These are phyloP conservation scores for Chaenodraco wilsoni DNA, from an alignment of 2,797 vertebrate species.

Conservation along the genomic window DNA sequence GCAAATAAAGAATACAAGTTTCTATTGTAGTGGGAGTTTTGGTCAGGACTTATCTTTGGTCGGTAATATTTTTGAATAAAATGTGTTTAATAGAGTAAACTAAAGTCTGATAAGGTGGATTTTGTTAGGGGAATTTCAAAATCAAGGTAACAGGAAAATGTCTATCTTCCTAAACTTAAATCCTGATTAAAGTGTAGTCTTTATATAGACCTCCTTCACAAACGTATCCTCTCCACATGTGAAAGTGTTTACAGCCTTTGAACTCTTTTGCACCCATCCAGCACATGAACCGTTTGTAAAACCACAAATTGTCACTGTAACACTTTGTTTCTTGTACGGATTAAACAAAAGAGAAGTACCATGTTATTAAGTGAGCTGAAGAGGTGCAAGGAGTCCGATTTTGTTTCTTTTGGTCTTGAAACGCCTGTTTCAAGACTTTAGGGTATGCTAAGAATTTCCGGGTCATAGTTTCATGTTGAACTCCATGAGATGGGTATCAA, in stretches of 20 bases:
- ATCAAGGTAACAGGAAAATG: background rate
- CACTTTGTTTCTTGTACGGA: background rate
- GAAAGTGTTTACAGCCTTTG: background rate
- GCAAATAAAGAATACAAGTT: slow-evolving; percentile 22
- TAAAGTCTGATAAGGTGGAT: background rate
- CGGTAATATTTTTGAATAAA: background rate
- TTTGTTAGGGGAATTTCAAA: background rate
- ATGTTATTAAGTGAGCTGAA: background rate
- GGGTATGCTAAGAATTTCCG: background rate
- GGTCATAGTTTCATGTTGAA: background rate
- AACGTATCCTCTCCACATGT: background rate
- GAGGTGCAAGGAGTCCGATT: too few species aligned
- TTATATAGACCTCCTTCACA: background rate
- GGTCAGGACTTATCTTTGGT: background rate
- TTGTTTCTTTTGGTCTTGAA: too few species aligned
- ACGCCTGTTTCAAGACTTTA: too few species aligned
- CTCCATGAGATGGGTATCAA: background rate
- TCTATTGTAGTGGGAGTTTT: background rate
- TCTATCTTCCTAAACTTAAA: background rate
- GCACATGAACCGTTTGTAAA: background rate
- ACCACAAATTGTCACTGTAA: background rate
- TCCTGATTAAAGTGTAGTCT: background rate
- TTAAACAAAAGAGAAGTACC: background rate
- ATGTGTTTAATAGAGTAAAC: background rate
- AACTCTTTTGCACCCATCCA: background rate